Percentiles rank a stretch among this genome's conserved stretches.
phyloP scores from a whole-genome alignment of 2,797 vertebrate species.

The Tamandua tetradactyla region DNA sequence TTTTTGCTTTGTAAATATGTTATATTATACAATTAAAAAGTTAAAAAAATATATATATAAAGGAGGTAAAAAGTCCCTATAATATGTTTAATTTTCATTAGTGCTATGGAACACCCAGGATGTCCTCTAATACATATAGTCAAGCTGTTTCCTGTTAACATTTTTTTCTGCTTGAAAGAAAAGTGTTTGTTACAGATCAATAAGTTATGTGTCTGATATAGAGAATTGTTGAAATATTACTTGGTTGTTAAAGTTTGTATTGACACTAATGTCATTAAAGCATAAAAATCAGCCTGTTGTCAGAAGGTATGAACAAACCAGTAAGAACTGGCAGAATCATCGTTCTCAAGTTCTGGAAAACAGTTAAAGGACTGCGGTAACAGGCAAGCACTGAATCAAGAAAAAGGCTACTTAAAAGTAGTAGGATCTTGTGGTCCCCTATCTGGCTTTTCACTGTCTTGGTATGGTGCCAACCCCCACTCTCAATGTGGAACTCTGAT shows the following conservation, averaged over 20 bases:
- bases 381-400: no score
- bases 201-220: neutral
- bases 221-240: conserved; percentile 28
- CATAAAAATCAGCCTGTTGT: neutral
- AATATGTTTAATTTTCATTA: neutral
- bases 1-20: no score
- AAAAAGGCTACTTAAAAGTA: no score
- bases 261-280: neutral
- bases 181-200: conserved; percentile 1
- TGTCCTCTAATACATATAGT: neutral
- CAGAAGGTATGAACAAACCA: no score
- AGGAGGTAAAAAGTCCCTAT: neutral
- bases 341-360: no score
- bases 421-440: no score
- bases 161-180: conserved; percentile 22
- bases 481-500: no score
- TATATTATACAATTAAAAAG: no score
- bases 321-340: no score
- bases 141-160: neutral
- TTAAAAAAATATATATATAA: neutral
- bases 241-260: conserved; percentile 1
- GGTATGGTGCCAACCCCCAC: no score
- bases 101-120: neutral
- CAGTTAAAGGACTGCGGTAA: no score
- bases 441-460: no score